phyloP scores from a whole-genome alignment of 2,888 invertebrate species.

The Chironomus tentans region DNA sequence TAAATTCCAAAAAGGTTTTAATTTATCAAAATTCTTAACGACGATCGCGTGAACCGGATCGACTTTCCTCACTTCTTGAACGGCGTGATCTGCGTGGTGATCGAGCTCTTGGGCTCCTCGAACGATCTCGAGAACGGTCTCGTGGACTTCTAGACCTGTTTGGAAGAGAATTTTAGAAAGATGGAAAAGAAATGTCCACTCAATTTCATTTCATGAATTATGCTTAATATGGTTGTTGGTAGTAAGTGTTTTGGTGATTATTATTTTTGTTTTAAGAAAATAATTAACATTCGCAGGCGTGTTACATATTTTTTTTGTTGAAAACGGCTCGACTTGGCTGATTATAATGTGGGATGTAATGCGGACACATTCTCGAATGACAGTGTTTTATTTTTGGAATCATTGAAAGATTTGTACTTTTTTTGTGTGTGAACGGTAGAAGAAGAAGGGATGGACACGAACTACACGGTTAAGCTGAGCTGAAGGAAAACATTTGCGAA shows the following conservation, averaged over 20 bases:
- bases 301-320: too few relatives aligned
- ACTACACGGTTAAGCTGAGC: too few relatives aligned
- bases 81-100: constrained; percentile 41
- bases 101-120: not conserved
- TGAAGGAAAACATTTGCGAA: too few relatives aligned
- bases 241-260: not conserved
- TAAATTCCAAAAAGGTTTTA: too few relatives aligned
- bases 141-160: not conserved
- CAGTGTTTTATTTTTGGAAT: too few relatives aligned
- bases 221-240: not conserved
- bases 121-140: not conserved
- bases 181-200: too few relatives aligned
- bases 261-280: not conserved
- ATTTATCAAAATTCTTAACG: constrained; percentile 37
- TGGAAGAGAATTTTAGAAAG: not conserved
- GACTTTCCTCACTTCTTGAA: constrained; percentile 48
- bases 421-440: too few relatives aligned
- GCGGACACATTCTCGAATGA: too few relatives aligned
- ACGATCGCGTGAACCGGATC: constrained; percentile 50
- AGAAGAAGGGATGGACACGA: too few relatives aligned
- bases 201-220: not conserved
- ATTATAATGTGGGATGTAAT: not conserved
- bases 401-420: too few relatives aligned
- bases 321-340: not conserved
- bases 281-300: not conserved